A percentile compares a stretch with the other conserved stretches of the same genome.
phyloP scores from a whole-genome alignment of 2,797 vertebrate species.

The Oceanodroma leucorhoa region DNA sequence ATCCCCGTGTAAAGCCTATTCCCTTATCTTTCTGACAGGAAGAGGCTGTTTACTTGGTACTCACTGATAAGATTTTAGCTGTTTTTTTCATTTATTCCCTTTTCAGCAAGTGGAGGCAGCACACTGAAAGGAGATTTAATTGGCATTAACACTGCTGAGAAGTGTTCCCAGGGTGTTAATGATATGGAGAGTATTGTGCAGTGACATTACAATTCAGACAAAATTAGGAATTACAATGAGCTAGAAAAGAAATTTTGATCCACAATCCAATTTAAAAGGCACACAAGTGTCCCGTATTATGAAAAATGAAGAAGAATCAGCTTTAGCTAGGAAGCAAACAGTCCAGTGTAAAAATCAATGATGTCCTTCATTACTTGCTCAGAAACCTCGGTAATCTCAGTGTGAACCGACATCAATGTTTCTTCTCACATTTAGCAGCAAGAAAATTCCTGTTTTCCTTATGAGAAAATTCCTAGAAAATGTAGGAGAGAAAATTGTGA shows the following conservation, averaged over 20 bases:
- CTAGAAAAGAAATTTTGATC: constrained; percentile 31
- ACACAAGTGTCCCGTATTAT: background rate
- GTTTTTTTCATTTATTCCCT: background rate
- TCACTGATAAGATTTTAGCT: background rate
- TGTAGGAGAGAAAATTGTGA: background rate
- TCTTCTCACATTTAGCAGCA: background rate
- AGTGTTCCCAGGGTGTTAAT: constrained; percentile 57
- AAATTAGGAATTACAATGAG: constrained; percentile 8
- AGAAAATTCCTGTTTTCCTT: background rate
- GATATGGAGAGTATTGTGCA: constrained; percentile 34
- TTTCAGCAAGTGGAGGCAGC: constrained; percentile 31
- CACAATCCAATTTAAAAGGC: background rate
- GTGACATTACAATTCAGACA: constrained; percentile 23
- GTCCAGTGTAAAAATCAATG: background rate
- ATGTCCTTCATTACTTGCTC: background rate
- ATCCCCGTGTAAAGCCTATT: background rate
- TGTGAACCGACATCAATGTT: background rate
- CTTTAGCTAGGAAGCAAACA: background rate
- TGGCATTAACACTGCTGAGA: constrained; percentile 47
- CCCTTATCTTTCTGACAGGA: background rate
- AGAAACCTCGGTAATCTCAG: background rate
- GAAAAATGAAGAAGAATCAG: background rate
- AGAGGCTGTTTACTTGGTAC: background rate
- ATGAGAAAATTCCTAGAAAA: background rate
- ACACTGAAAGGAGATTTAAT: constrained; percentile 58